Conservation (phyloP, 2,888 invertebrate genomes). For the Tortricodes alternella region DNA sequence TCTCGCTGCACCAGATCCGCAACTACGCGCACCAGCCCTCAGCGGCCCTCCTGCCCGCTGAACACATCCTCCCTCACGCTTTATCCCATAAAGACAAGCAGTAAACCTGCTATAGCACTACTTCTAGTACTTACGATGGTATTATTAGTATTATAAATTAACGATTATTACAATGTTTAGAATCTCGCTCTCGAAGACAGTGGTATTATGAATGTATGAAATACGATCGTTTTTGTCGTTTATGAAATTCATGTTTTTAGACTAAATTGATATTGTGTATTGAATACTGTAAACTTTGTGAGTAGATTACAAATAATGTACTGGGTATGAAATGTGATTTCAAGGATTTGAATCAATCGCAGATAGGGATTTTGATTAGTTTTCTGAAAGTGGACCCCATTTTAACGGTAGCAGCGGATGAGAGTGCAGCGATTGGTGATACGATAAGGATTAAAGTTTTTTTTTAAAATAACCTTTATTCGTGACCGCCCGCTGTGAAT, state of each 20-base stretch:
- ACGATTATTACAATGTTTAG: constrained; percentile 74
- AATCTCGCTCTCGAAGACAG: constrained; percentile 77
- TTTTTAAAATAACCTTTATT: neutral
- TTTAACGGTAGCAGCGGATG: constrained; percentile 13
- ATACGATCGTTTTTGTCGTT: constrained; percentile 66
- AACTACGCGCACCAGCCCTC: constrained; percentile 97
- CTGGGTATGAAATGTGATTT: constrained; percentile 70
- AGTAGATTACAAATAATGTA: constrained; percentile 67
- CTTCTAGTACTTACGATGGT: constrained; percentile 76
- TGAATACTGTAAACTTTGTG: constrained; percentile 73
- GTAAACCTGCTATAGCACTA: constrained; percentile 65
- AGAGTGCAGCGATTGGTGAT: neutral
- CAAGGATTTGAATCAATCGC: constrained; percentile 38
- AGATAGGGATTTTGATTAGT: constrained; percentile 46
- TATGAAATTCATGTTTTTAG: constrained; percentile 73
- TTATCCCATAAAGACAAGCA: constrained; percentile 80
- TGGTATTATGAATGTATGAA: constrained; percentile 72
- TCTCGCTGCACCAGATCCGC: constrained; percentile 97
- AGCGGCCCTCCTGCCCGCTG: constrained; percentile 86
- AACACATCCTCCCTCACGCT: constrained; percentile 84
- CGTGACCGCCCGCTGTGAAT: constrained; percentile 12
- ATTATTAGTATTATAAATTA: constrained; percentile 78
- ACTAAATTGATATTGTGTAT: constrained; percentile 69
- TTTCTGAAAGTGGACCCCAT: constrained; percentile 43
- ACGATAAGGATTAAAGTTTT: neutral